Conservation (phyloP, 2,797 vertebrate species). For the Enteromius unitaeniatus region DNA sequence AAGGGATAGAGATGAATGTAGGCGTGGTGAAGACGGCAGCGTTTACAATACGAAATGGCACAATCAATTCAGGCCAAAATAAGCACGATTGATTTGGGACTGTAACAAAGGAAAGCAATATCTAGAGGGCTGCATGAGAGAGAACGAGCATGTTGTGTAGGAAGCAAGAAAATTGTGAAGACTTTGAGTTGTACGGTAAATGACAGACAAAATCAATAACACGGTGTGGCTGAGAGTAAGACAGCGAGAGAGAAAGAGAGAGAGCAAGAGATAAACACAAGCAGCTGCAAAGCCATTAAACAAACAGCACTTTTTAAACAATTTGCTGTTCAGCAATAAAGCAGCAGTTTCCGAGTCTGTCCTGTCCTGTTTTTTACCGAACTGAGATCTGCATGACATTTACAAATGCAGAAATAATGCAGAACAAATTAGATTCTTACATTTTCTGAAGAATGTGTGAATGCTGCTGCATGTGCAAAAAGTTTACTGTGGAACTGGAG, state of each 20-base stretch:
- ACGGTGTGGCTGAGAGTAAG: not conserved
- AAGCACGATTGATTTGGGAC: slow-evolving; percentile 73
- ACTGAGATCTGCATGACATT: slow-evolving; percentile 25
- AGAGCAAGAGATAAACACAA: slow-evolving; percentile 13
- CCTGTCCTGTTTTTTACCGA: not conserved
- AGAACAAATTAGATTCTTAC: not conserved
- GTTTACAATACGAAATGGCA: slow-evolving; percentile 67
- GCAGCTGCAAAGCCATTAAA: slow-evolving; percentile 20
- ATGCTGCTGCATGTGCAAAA: slow-evolving; percentile 53
- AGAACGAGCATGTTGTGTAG: slow-evolving; percentile 24
- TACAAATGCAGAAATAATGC: slow-evolving; percentile 27
- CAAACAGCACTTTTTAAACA: slow-evolving; percentile 57
- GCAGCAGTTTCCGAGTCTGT: not conserved
- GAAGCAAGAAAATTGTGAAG: slow-evolving; percentile 39
- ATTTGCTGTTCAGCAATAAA: slow-evolving; percentile 54
- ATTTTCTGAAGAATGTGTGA: slow-evolving; percentile 36
- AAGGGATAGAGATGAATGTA: slow-evolving; percentile 51
- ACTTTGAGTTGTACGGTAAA: slow-evolving; percentile 44
- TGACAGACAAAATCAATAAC: slow-evolving; percentile 15
- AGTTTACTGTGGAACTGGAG: too few species aligned
- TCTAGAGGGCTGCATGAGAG: slow-evolving; percentile 38
- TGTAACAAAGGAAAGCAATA: slow-evolving; percentile 69
- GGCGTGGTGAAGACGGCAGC: slow-evolving; percentile 60
- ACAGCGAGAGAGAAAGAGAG: not conserved
- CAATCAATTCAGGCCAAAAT: slow-evolving; percentile 76